Conservation (phyloP, 2,797 vertebrate species). For the Tragelaphus eurycerus region DNA sequence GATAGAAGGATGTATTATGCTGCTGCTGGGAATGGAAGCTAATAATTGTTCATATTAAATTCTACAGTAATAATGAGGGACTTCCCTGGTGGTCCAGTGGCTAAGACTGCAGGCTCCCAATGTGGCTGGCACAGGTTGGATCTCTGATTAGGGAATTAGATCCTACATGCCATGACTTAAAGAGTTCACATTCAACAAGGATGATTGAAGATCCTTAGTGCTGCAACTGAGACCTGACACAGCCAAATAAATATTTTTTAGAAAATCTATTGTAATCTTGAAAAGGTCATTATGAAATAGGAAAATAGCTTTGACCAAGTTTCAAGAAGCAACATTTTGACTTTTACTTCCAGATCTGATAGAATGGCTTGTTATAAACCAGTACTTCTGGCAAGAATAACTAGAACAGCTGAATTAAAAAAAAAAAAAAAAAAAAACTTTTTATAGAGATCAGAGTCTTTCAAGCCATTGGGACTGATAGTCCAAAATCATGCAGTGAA, state of each 20-base stretch:
- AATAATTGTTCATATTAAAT: neutral
- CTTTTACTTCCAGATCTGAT: neutral
- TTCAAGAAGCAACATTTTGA: constrained; percentile 1
- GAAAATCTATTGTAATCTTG: neutral
- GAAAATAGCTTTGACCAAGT: neutral
- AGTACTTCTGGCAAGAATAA: neutral
- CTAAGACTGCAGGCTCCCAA: neutral
- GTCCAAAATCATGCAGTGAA: neutral
- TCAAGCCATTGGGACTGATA: neutral
- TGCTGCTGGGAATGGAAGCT: neutral
- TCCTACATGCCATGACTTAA: neutral
- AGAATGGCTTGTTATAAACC: neutral
- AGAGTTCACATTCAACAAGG: neutral
- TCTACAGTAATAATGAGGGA: neutral
- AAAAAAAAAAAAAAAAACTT: neutral
- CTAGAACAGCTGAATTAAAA: neutral
- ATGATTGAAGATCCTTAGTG: neutral
- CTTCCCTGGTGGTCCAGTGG: neutral
- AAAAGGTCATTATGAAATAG: neutral
- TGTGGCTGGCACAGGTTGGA: neutral
- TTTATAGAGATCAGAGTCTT: neutral
- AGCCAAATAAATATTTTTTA: neutral
- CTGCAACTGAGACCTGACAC: neutral
- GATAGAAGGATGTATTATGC: neutral
- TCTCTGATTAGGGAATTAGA: neutral